phyloP scores from a whole-genome alignment of 2,888 invertebrate genomes.

The Hyles lineata region DNA sequence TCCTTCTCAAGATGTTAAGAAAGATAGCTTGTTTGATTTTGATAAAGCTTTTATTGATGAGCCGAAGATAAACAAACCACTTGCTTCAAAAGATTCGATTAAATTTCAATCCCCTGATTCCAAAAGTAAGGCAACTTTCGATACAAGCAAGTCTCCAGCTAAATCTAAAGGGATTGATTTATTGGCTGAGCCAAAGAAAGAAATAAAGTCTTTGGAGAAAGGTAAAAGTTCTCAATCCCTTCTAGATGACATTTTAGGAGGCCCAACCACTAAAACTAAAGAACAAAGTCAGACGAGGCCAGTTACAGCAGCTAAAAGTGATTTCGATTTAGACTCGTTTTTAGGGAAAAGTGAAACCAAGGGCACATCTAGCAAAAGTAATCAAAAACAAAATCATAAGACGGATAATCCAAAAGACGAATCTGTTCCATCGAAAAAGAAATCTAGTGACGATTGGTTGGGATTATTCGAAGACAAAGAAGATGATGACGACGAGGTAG shows the following conservation, averaged over 20 bases:
- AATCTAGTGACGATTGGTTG: conserved; percentile 74
- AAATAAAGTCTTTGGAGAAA: conserved; percentile 62
- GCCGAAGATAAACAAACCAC: conserved; percentile 53
- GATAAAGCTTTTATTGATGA: conserved; percentile 51
- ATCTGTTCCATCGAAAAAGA: conserved; percentile 54
- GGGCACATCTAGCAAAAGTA: conserved; percentile 52
- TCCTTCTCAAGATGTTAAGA: conserved; percentile 46
- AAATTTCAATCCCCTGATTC: conserved; percentile 51
- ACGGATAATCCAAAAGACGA: conserved; percentile 57
- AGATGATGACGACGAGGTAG: conserved; percentile 55
- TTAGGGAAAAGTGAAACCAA: conserved; percentile 60
- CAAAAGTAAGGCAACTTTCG: conserved; percentile 48
- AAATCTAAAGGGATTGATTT: conserved; percentile 65
- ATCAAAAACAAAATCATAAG: conserved; percentile 47
- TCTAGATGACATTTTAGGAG: conserved; percentile 84
- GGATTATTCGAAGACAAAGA: conserved; percentile 75
- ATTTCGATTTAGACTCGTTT: conserved; percentile 70
- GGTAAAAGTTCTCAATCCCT: conserved; percentile 77
- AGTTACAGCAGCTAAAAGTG: conserved; percentile 59
- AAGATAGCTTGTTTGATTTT: conserved; percentile 56
- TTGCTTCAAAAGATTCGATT: conserved; percentile 65
- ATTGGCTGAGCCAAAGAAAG: conserved; percentile 63
- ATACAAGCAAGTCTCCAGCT: conserved; percentile 60
- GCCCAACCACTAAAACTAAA: conserved; percentile 63
- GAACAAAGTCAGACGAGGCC: conserved; percentile 53